Evolutionary conservation across 2,797 vertebrate species (phyloP).

Genomic region (Agapornis canus): DNA sequence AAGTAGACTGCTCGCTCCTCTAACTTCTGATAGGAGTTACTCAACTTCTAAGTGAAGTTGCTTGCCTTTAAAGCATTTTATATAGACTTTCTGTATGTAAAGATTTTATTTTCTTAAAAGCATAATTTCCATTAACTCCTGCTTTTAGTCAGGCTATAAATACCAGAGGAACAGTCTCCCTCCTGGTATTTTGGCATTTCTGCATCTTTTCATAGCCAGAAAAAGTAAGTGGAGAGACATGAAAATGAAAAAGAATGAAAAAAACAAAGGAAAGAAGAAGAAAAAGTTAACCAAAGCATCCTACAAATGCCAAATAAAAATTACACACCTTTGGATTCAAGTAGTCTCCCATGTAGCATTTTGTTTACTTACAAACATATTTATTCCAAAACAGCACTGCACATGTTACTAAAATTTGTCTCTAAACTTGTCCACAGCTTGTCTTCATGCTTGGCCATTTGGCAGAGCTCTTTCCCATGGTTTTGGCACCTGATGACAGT

Average conservation of each 20-base stretch:
- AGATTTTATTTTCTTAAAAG: neutral
- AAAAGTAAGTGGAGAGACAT: slow-evolving; percentile 51
- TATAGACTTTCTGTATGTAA: neutral
- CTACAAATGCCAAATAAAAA: neutral
- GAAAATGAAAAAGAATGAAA: slow-evolving; percentile 32
- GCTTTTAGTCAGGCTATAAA: slow-evolving; percentile 60
- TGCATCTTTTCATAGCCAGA: slow-evolving; percentile 58
- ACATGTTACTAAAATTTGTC: neutral
- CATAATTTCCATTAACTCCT: slow-evolving; percentile 66
- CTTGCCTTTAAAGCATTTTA: slow-evolving; percentile 9
- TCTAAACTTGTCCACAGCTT: neutral
- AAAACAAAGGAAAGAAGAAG: neutral
- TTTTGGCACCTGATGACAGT: neutral
- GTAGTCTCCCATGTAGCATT: neutral
- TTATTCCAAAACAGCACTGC: neutral
- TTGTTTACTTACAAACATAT: neutral
- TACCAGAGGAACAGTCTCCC: slow-evolving; percentile 59
- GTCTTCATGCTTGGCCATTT: neutral
- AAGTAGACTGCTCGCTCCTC: neutral
- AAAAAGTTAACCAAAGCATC: neutral
- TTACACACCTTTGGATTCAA: neutral
- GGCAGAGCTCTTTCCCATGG: neutral
- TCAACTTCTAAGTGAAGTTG: slow-evolving; percentile 2
- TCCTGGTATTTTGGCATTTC: slow-evolving; percentile 67
- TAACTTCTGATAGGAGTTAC: neutral